Base-by-base conservation (phyloP, 2,888 invertebrate genomes). In the Spodoptera littoralis region DNA sequence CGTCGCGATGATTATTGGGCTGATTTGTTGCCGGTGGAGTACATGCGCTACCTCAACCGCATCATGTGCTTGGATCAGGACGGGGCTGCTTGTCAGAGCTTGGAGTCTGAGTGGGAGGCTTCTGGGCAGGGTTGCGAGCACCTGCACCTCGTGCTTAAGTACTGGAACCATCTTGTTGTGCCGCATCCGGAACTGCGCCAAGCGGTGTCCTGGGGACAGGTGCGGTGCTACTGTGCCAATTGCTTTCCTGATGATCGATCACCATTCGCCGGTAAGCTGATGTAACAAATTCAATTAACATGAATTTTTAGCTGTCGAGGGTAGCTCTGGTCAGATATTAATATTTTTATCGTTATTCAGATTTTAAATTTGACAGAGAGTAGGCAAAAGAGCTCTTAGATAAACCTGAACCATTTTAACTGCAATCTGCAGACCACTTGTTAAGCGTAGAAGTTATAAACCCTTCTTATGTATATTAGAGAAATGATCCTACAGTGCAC, bases 171-270 rank as follows among this genome's bases (percentile, higher is more conserved):
- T 47, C 70, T 93, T 22, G 88, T 89, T 60, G 68, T 85, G 52
- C 90, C 92, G 1, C 92, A 89, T 45, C 91, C 93, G 0, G 92
- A 91, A 63, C 66, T 93, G 62, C 80, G 91, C 12, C 87, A 84
- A 41, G 91, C 91, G 0, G 89, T 92, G 8, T 89, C 91, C 1
- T 89, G 91, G 87, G 92, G 93, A 0, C 90, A 90, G 63, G 90
- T 92, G 13, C 84, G 84, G 44, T 94, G 94, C 77, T 88, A 89
- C 72, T 94, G 94, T 71, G 41, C 47, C 45, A 85, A 84, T 44
- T 94, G 94, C 61, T 87, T 90, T 56, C 90, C 93, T 0, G 89
- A 90, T 3, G 86, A 84, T 0, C 81, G 82, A 11, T 70, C 84
- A 0, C 70, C 82, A 1, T 82, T 90, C 36, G 81, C 89, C 71